phyloP scores from a whole-genome alignment of 2,888 invertebrate genomes.

The Ichneumoninae sp. region DNA sequence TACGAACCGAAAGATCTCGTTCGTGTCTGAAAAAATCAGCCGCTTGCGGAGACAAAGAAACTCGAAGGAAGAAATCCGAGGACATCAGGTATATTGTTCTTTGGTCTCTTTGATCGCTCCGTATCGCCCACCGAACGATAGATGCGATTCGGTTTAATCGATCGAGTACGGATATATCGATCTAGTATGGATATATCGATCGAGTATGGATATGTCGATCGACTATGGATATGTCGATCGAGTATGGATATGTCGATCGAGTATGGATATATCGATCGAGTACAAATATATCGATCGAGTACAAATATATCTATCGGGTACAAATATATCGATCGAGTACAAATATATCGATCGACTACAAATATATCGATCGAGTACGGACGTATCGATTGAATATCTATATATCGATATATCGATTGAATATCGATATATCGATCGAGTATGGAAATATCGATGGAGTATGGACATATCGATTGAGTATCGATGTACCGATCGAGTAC shows the following conservation, averaged over 20 bases:
- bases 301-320: too few species aligned
- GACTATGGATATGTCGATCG: neutral
- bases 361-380: too few species aligned
- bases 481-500: neutral
- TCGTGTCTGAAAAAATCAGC: neutral
- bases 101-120: conserved; percentile 2
- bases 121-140: neutral
- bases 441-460: too few species aligned
- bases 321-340: neutral
- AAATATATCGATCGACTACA: neutral
- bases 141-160: neutral
- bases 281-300: neutral
- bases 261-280: too few species aligned
- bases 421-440: neutral
- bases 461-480: too few species aligned
- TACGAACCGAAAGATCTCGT: neutral
- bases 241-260: too few species aligned
- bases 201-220: too few species aligned
- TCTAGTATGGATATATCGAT: neutral
- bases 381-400: neutral
- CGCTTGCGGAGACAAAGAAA: conserved; percentile 16
- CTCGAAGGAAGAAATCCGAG: conserved; percentile 36
- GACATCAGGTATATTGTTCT: conserved; percentile 26
- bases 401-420: too few species aligned
- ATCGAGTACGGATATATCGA: neutral